phyloP scores from a whole-genome alignment of 2,797 vertebrate genomes.

The Notolepis coatsorum region DNA sequence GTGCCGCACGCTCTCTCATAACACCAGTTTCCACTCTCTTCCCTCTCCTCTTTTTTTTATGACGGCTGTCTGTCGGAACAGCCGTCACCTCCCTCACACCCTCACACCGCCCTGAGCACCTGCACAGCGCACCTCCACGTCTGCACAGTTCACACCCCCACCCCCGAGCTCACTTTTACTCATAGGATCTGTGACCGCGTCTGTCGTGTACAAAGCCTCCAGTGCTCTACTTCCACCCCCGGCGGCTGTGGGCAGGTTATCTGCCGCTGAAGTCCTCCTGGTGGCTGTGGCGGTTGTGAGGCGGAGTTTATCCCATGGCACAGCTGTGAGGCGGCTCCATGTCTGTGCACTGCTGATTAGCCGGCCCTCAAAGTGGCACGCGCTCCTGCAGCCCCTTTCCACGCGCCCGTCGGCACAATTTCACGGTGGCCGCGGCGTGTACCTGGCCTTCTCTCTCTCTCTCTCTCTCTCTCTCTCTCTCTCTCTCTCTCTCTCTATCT shows the following conservation, averaged over 20 bases:
- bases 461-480: conserved; percentile 58
- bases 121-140: conserved; percentile 46
- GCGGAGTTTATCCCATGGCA: conserved; percentile 73
- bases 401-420: conserved; percentile 77
- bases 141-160: conserved; percentile 57
- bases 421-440: conserved; percentile 75
- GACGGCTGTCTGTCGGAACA: conserved; percentile 35
- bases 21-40: conserved; percentile 22
- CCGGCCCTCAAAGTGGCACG: conserved; percentile 73
- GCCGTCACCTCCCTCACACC: neutral
- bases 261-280: conserved; percentile 68
- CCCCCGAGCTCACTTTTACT: conserved; percentile 62
- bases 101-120: no score
- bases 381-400: conserved; percentile 63
- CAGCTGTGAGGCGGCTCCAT: conserved; percentile 70
- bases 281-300: conserved; percentile 50
- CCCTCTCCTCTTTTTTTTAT: conserved; percentile 45
- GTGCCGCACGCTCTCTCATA: conserved; percentile 24
- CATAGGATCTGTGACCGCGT: conserved; percentile 68
- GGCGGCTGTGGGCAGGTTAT: conserved; percentile 72
- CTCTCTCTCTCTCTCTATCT: conserved; percentile 57
- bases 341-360: conserved; percentile 83
- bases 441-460: conserved; percentile 54
- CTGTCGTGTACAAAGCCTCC: conserved; percentile 72
- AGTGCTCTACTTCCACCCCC: conserved; percentile 50